Evolutionary conservation across 2,113 vertebrate genomes (phyloP).

Genomic region (Eubucco bourcierii): DNA sequence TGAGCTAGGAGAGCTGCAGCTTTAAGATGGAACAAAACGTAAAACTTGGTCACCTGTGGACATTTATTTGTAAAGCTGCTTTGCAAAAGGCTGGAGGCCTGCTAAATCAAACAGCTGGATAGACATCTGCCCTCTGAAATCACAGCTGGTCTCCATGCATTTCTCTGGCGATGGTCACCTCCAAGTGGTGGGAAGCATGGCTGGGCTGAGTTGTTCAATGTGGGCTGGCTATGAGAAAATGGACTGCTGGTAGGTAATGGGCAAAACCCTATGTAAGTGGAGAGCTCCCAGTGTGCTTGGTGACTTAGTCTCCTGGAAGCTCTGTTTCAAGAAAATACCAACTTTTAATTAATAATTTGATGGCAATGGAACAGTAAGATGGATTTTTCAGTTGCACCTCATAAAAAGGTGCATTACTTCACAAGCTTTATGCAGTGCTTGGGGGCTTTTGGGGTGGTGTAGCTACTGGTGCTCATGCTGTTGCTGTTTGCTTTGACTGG

Average conservation of each 20-base stretch:
- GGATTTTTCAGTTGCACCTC: not conserved
- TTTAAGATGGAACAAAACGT: not conserved
- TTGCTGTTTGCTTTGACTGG: not conserved
- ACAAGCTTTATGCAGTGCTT: not conserved
- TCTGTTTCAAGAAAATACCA: not conserved
- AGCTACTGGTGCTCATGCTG: accelerated
- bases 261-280: not conserved
- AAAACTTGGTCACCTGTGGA: not conserved
- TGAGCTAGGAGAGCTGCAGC: not conserved
- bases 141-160: not conserved
- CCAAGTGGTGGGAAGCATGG: not conserved
- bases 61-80: not conserved
- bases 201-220: not conserved
- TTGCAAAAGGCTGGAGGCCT: not conserved
- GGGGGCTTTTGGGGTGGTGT: not conserved
- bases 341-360: not conserved
- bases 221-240: not conserved
- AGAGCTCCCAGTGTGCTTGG: not conserved
- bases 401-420: not conserved
- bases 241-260: not conserved
- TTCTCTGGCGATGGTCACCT: not conserved
- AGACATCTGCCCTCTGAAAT: not conserved
- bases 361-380: not conserved
- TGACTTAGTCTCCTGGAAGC: not conserved
- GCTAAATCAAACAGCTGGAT: not conserved